phyloP scores from a whole-genome alignment of 2,797 vertebrate species.

The Crax fasciolata region DNA sequence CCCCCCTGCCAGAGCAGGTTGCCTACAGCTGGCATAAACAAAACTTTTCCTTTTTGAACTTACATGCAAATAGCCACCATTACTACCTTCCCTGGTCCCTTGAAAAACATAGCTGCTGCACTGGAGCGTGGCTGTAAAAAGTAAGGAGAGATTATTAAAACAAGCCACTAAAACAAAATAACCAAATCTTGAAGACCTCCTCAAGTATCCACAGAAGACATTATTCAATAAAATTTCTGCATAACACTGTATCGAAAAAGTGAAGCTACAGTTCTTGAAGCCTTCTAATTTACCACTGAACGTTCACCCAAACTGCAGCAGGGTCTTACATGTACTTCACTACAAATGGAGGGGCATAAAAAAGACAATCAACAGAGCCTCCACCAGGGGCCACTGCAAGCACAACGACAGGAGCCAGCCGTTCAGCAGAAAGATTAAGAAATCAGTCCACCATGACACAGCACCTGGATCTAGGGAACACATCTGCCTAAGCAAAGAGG shows the following conservation, averaged over 20 bases:
- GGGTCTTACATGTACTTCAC: not conserved
- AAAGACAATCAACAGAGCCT: not conserved
- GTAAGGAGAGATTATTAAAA: slow-evolving; percentile 42
- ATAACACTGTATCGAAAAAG: not conserved
- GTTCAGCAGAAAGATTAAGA: not conserved
- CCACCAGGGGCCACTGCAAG: slow-evolving; percentile 32
- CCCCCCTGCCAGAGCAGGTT: too few relatives aligned
- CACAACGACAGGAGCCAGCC: not conserved
- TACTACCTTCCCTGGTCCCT: slow-evolving; percentile 97
- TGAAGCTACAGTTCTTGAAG: not conserved
- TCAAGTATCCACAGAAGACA: not conserved
- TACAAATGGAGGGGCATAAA: not conserved
- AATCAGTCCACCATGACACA: not conserved
- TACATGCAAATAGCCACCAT: slow-evolving; percentile 99
- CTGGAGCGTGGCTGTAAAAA: slow-evolving; percentile 91
- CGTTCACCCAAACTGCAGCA: not conserved
- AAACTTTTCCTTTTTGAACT: slow-evolving; percentile 76
- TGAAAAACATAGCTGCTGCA: slow-evolving; percentile 88
- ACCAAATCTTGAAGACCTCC: not conserved
- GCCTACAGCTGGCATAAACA: too few relatives aligned
- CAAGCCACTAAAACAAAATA: not conserved
- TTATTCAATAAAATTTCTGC: not conserved
- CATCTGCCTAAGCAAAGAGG: not conserved
- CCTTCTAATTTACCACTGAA: not conserved
- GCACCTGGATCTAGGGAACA: not conserved